Evolutionary conservation across 2,113 vertebrate genomes (phyloP), one percentile per base, ranked within the genome.

Genomic region (Takifugu flavidus): DNA sequence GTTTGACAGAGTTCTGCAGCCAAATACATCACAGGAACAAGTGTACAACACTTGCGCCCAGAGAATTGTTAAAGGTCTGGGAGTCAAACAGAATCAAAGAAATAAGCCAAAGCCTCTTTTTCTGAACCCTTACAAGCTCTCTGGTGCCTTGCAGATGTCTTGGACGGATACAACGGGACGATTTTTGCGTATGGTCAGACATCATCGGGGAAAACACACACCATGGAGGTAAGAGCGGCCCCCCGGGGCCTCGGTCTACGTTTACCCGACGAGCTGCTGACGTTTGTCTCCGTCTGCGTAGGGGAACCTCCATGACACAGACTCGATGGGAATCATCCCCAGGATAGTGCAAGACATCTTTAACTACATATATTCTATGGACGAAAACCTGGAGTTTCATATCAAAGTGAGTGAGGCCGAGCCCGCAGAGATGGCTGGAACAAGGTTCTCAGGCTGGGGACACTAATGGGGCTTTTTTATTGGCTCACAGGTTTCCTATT

Each of bases 101-200:
- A 29, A 3, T 0, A 7, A 1, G 6, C 13, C 26, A 13, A 42
- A 13, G 46, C 3, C 5, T 34, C 4, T n/a, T n/a, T 7, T n/a
- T 8, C 2, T 34, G 2, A 10, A n/a, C 20, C 53, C 1, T 15
- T 45, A n/a, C 47, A 25, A 20, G 42, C 5, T 42, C 8, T 53
- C 0, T 57, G 20, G 20, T 68, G 25, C 63, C 39, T 63, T 84
- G 2, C 70, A 98, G 96, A 98, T 94, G 96, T 98, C 62, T 92
- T 98, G 65, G 96, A 97, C 53, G 96, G 95, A 71, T 98, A 98
- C 85, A 98, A 98, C 63, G 96, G 96, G 75, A 98, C 96, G 26
- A 98, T 98, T 93, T 98, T 98, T 90, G 96, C 96, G 8, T 98
- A 98, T 59, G 96, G 96, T 51, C 96, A 98, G 72, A 98, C 96